Base-by-base conservation (phyloP, 2,888 invertebrate species). In the Eilema depressum region DNA sequence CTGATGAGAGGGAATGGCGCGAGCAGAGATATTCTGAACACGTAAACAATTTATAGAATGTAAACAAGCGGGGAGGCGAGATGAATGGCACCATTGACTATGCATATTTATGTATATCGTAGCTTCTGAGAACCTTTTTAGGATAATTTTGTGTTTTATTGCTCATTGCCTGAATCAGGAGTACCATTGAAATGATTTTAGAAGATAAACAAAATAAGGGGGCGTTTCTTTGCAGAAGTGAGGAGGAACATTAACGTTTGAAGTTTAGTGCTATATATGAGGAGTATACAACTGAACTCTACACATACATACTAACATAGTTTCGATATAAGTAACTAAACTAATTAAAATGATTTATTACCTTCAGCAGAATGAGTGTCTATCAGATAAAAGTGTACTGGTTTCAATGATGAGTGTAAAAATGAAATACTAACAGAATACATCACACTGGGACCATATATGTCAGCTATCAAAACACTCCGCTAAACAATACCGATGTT, bases 121-220 rank as follows among this genome's bases (percentile, higher is more conserved):
- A 37, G 14, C 7, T 63, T 63, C 14, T 0, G 8, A 37, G 25
- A 37, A 63, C 53, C 53, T 53, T 53, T 53, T 53, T 53, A 20
- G 53, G n/a, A 53, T 53, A 53, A 53, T n/a, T 53, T 53, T 53
- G 53, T 53, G 53, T 53, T 53, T 53, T 53, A 20, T 53, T 53
- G n/a, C n/a, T 53, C 53, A 53, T 53, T 53, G n/a, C n/a, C 53
- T 53, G 53, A n/a, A 53, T 53, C 10, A 53, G 53, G 20, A 53
- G 20, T 53, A n/a, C 53, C n/a, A 53, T n/a, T 53, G 53, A 53
- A 53, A 53, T 8, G 20, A 10, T 8, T 53, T 53, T 20, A 10
- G n/a, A 20, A 20, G 47, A 4, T 14, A 41, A 20, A 47, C 7
- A 8, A 20, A 47, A 47, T 4, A 47, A 47, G 47, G 7, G 47